These are phyloP conservation scores for Pollachius pollachius DNA, from an alignment of 2,113 vertebrate genomes.

Conservation along the genomic window DNA sequence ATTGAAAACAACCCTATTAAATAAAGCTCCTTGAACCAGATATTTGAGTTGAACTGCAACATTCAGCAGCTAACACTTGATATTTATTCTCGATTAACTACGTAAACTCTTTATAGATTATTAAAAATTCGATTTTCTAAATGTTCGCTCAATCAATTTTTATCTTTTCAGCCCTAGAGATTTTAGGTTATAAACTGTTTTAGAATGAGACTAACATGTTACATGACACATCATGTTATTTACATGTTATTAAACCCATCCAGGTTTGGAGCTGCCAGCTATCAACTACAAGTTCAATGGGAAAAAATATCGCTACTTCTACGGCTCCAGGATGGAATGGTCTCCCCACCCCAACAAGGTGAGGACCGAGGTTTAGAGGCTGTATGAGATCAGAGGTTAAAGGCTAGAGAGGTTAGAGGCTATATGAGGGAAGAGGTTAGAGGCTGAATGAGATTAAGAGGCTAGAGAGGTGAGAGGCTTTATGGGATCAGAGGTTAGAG, in stretches of 20 bases:
- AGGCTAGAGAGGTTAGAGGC: not conserved
- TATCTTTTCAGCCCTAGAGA: no score
- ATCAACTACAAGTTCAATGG: constrained; percentile 88
- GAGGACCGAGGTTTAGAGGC: constrained; percentile 5
- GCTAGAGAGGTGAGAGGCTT: not conserved
- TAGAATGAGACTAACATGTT: no score
- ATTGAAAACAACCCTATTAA: no score
- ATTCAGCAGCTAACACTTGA: no score
- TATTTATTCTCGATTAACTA: no score
- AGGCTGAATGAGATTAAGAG: not conserved
- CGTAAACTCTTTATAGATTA: no score
- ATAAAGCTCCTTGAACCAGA: no score
- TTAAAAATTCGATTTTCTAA: no score
- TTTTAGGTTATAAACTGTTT: no score
- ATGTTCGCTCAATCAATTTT: no score
- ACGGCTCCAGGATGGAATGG: constrained; percentile 79
- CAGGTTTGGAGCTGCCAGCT: constrained; percentile 89
- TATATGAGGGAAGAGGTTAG: not conserved
- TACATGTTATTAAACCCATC: not conserved
- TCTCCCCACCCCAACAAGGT: constrained; percentile 85
- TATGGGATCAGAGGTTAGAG: not conserved
- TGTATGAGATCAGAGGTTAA: not conserved
- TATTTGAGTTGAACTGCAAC: no score
- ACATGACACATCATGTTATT: no score
- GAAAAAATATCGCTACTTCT: constrained; percentile 84